Conservation (phyloP, 2,888 invertebrate genomes). For the Dasypolia templi region DNA sequence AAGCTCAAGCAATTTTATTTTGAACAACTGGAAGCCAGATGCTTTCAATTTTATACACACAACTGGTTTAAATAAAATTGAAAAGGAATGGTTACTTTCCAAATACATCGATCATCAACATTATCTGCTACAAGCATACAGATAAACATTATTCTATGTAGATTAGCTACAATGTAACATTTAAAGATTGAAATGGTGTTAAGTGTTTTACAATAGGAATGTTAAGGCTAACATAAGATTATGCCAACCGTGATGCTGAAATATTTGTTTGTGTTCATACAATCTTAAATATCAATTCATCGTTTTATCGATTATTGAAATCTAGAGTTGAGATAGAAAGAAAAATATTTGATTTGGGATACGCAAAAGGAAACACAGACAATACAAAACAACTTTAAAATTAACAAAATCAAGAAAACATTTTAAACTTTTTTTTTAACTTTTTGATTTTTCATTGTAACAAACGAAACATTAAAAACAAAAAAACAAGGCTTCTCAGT, state of each 20-base stretch:
- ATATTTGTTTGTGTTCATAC: conserved; percentile 7
- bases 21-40: neutral
- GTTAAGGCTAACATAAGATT: conserved; percentile 17
- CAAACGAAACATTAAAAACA: neutral
- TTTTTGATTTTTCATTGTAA: too few relatives aligned
- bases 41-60: neutral
- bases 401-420: too few relatives aligned
- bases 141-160: conserved; percentile 39
- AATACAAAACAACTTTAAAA: neutral
- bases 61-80: neutral
- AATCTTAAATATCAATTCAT: neutral
- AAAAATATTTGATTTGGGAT: neutral
- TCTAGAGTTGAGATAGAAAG: neutral
- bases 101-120: conserved; percentile 12
- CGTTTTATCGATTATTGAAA: neutral
- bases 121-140: conserved; percentile 37
- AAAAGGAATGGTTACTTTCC: neutral
- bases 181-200: conserved; percentile 62
- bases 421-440: too few relatives aligned
- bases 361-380: neutral
- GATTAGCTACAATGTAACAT: conserved; percentile 58
- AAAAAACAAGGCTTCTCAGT: neutral
- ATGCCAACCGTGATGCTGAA: conserved; percentile 23
- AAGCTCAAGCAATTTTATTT: conserved; percentile 3
- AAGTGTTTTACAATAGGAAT: conserved; percentile 56